Evolutionary conservation across 2,797 vertebrate genomes (phyloP), one percentile per base, ranked within the genome.

Genomic region (Propithecus perrieri): DNA sequence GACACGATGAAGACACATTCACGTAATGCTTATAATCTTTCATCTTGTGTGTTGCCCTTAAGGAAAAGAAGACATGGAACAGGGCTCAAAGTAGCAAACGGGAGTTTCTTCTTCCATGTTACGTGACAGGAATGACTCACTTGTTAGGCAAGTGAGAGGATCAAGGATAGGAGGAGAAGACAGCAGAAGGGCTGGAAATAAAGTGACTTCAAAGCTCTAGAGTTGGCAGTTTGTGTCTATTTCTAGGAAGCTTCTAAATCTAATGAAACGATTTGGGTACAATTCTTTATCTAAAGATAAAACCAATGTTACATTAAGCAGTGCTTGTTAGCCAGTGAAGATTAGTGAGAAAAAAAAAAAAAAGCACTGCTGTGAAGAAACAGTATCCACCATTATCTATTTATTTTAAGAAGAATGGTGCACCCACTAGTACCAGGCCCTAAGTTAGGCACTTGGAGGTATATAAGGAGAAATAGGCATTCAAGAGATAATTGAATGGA

Each of bases 171-270:
- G 41, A 50, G 12, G 38, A 87, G 72, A 55, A 35, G 57, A 53
- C 18, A 5, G 30, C 10, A 30, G 35, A 41, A 55, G 55, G 20
- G 35, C 18, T 50, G 33, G 35, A 69, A 79, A 35, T 8, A 74
- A 88, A 91, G 38, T 88, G 43, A 48, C 33, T 24, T 69, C 57
- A 69, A 35, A 85, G 41, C 17, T 91, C 26, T 67, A 22, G 26
- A 57, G 59, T 74, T 93, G 41, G 71, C 59, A 69, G 50, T 83
- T 87, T 35, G 24, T 43, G 12, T 85, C n/a, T 59, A 43, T 71
- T 71, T 89, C 84, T n/a, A 85, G 33, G 74, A 80, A 89, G n/a
- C n/a, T 85, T 69, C 7, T 75, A 63, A 91, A 71, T 85, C 74
- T 85, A 80, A 63, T 76, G 26, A 91, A 91, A 80, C 55, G 1